Evolutionary conservation across 2,113 vertebrate genomes (phyloP).

Genomic region (Prionailurus viverrinus): DNA sequence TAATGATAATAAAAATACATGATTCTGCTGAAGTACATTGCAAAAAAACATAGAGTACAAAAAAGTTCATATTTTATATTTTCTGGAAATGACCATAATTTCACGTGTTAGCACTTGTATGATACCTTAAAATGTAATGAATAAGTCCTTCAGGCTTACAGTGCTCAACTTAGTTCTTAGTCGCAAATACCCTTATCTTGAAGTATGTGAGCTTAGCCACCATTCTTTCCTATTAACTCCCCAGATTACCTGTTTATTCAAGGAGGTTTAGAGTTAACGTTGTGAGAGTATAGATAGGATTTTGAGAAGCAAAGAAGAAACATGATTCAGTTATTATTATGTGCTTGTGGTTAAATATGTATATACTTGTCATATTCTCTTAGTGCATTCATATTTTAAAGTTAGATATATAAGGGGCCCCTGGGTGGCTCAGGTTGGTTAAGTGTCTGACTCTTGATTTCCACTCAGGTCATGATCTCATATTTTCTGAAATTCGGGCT

Average conservation of each 20-base stretch:
- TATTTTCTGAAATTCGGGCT: no score
- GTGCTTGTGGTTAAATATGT: neutral
- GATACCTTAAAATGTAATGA: slow-evolving; percentile 18
- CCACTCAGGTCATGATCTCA: no score
- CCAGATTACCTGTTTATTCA: slow-evolving; percentile 18
- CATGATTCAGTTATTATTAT: neutral
- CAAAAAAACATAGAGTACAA: neutral
- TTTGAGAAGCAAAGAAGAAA: slow-evolving; percentile 50
- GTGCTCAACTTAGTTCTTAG: slow-evolving; percentile 38
- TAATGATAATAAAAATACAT: slow-evolving; percentile 43
- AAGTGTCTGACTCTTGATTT: no score
- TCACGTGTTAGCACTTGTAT: neutral
- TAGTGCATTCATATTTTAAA: neutral
- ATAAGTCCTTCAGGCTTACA: slow-evolving; percentile 21
- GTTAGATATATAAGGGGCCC: neutral
- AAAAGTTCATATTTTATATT: neutral
- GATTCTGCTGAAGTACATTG: neutral
- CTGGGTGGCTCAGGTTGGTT: no score
- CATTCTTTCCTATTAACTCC: slow-evolving; percentile 34
- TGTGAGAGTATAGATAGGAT: slow-evolving; percentile 20
- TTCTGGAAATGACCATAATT: slow-evolving; percentile 49
- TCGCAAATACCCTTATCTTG: slow-evolving; percentile 20
- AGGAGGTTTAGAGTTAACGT: slow-evolving; percentile 32
- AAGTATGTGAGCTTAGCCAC: neutral
- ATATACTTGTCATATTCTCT: neutral